These are phyloP conservation scores for Autographa gamma DNA, from an alignment of 2,888 invertebrate species.

Conservation along the genomic window DNA sequence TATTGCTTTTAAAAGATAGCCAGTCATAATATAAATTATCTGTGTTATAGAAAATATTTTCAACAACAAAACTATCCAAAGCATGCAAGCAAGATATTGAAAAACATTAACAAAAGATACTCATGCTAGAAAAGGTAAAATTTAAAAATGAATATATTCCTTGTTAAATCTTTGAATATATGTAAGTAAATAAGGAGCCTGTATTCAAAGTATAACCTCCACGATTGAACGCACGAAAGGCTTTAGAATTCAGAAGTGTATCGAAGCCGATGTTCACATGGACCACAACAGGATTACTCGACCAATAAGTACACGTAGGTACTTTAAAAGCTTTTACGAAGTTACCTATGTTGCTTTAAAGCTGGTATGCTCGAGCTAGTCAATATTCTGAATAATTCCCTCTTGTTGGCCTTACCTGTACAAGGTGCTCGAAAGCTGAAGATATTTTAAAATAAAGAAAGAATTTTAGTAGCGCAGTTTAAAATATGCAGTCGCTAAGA, in stretches of 20 bases:
- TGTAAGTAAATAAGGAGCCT: not conserved
- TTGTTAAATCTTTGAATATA: no score
- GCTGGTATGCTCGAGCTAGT: conserved; percentile 4
- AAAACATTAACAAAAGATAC: no score
- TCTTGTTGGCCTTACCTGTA: conserved; percentile 22
- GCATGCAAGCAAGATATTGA: no score
- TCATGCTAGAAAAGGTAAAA: no score
- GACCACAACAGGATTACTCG: conserved; percentile 27
- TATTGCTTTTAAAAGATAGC: no score
- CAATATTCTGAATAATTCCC: conserved; percentile 36
- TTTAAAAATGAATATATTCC: no score
- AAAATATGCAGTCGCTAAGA: conserved; percentile 4
- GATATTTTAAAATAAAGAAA: conserved; percentile 4
- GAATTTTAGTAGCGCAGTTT: conserved; percentile 4
- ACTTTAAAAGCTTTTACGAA: conserved; percentile 43
- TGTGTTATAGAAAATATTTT: no score
- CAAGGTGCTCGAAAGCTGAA: not conserved
- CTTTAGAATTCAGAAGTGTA: conserved; percentile 1
- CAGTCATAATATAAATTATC: no score
- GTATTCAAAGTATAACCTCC: not conserved
- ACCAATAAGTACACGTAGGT: conserved; percentile 31
- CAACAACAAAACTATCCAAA: no score
- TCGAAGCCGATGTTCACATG: conserved; percentile 25
- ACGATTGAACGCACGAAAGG: conserved; percentile 12
- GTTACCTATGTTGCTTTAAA: conserved; percentile 19